These are phyloP conservation scores for Acleris literana DNA, from an alignment of 2,888 invertebrate genomes.

Conservation along the genomic window DNA sequence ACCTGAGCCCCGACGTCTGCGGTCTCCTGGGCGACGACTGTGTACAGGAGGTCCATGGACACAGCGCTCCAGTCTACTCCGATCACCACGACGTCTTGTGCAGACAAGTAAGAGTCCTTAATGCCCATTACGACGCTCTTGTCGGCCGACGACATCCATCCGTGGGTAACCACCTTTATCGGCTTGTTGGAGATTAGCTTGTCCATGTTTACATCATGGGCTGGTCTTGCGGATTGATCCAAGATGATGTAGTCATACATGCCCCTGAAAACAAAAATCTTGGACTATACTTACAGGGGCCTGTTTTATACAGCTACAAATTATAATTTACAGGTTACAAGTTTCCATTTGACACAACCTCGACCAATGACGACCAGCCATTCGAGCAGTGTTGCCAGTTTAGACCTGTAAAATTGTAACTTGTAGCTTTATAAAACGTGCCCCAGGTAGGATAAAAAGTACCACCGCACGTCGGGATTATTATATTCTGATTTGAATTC, in stretches of 20 bases:
- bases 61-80: conserved; percentile 67
- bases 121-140: conserved; percentile 58
- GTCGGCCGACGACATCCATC: conserved; percentile 73
- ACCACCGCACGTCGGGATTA: too few relatives aligned
- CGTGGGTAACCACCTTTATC: conserved; percentile 79
- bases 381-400: too few relatives aligned
- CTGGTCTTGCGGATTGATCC: conserved; percentile 45
- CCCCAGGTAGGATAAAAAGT: too few relatives aligned
- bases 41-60: conserved; percentile 56
- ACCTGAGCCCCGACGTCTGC: conserved; percentile 49
- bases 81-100: conserved; percentile 67
- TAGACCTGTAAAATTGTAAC: too few relatives aligned
- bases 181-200: conserved; percentile 45
- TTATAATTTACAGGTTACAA: too few relatives aligned
- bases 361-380: too few relatives aligned
- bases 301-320: too few relatives aligned
- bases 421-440: too few relatives aligned
- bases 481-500: too few relatives aligned
- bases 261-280: conserved; percentile 41
- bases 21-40: conserved; percentile 57
- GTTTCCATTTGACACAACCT: too few relatives aligned
- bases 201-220: conserved; percentile 31
- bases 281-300: too few relatives aligned
- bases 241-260: conserved; percentile 49
- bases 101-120: conserved; percentile 67